Evolutionary conservation across 2,113 vertebrate species (phyloP).

Genomic region (Melanerpes formicivorus): DNA sequence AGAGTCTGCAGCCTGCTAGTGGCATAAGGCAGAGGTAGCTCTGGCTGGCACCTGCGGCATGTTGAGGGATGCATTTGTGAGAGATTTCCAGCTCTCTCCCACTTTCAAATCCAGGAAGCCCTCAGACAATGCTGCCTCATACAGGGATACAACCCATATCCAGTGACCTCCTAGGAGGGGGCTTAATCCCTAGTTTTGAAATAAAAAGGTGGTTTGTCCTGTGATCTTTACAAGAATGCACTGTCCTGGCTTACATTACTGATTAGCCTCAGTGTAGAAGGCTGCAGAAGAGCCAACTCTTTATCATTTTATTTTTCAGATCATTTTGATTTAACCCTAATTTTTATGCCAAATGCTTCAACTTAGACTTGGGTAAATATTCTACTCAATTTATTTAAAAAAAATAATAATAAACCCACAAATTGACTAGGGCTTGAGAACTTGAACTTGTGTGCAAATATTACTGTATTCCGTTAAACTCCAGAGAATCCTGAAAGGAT

Average conservation of each 20-base stretch:
- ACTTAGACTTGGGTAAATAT: neutral
- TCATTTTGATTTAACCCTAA: neutral
- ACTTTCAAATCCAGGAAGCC: neutral
- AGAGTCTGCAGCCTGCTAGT: neutral
- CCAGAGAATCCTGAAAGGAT: neutral
- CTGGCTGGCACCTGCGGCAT: neutral
- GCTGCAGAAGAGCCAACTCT: neutral
- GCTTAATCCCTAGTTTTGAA: neutral
- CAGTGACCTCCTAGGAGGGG: neutral
- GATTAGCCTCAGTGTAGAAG: neutral
- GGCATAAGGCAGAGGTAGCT: neutral
- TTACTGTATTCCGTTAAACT: neutral
- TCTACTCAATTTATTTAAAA: neutral
- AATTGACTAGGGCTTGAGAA: neutral
- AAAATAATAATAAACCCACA: too few species aligned
- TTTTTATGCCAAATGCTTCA: neutral
- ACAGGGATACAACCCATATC: neutral
- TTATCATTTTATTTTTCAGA: neutral
- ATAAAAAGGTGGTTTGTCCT: neutral
- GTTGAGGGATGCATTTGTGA: neutral
- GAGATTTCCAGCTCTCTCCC: neutral
- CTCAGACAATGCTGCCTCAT: neutral
- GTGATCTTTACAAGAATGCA: neutral
- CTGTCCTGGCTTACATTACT: neutral
- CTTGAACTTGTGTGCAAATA: neutral